phyloP scores from a whole-genome alignment of 2,113 vertebrate genomes.

The Brachypteracias leptosomus region DNA sequence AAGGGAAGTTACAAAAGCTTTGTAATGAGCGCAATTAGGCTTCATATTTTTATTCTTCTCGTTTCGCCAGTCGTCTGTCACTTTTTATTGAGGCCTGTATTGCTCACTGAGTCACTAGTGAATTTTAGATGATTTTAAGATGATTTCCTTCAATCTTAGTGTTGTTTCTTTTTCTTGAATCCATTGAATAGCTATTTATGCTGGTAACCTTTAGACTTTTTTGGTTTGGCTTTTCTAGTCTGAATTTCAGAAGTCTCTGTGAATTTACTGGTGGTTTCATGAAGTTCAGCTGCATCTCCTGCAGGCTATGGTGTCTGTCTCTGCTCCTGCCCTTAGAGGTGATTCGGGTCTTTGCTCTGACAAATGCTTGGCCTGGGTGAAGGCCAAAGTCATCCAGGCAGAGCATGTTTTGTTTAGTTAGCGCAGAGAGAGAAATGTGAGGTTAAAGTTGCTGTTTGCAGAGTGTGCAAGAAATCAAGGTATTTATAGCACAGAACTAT shows the following conservation, averaged over 20 bases:
- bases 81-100: background rate
- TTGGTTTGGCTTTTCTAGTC: background rate
- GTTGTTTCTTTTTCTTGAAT: background rate
- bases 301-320: background rate
- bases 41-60: background rate
- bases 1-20: constrained; percentile 39
- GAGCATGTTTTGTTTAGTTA: background rate
- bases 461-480: background rate
- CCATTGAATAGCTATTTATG: background rate
- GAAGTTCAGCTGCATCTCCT: background rate
- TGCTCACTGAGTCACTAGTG: background rate
- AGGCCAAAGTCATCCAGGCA: background rate
- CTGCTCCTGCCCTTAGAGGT: background rate
- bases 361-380: background rate
- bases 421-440: background rate
- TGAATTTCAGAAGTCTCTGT: background rate
- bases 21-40: background rate
- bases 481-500: background rate
- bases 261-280: background rate
- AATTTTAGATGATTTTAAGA: background rate
- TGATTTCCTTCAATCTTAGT: background rate
- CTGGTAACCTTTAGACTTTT: background rate
- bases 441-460: background rate
- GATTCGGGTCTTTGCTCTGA: background rate
- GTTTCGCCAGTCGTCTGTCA: background rate